Percentiles rank a stretch among this genome's conserved stretches.
Evolutionary conservation across 92 coral and sea anemone genomes (phyloP).

Genomic region (Montipora capitata): DNA sequence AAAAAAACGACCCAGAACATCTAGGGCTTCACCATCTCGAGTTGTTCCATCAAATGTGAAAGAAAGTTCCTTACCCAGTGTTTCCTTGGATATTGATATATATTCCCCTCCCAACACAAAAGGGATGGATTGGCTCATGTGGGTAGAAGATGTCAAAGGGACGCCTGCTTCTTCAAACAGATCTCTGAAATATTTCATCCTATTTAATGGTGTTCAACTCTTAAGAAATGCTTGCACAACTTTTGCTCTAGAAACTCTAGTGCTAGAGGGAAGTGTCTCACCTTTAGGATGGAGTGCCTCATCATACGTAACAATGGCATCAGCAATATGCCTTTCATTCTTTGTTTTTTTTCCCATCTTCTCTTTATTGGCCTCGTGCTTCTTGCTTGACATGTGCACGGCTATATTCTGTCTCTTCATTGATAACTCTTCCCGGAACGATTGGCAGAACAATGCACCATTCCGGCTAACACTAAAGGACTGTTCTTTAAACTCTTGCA

Average conservation of each 20-base stretch:
- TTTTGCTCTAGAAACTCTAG: slow-evolving; percentile 57
- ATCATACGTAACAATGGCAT: slow-evolving; percentile 52
- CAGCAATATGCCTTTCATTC: slow-evolving; percentile 55
- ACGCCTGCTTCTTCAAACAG: slow-evolving; percentile 50
- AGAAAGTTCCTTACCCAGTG: slow-evolving; percentile 48
- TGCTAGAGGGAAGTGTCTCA: slow-evolving; percentile 44
- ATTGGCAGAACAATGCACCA: slow-evolving; percentile 49
- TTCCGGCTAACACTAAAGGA: not conserved
- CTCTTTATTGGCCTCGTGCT: slow-evolving; percentile 53
- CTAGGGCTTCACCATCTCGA: slow-evolving; percentile 49
- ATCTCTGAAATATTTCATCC: slow-evolving; percentile 51
- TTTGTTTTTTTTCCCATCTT: slow-evolving; percentile 32
- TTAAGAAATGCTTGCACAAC: slow-evolving; percentile 52
- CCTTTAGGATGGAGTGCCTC: slow-evolving; percentile 63
- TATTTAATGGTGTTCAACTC: slow-evolving; percentile 53
- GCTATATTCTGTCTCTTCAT: slow-evolving; percentile 40
- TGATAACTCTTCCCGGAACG: slow-evolving; percentile 50
- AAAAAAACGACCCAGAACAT: slow-evolving; percentile 30
- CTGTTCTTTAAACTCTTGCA: too few relatives aligned
- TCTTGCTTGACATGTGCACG: slow-evolving; percentile 54
- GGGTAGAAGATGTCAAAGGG: slow-evolving; percentile 19
- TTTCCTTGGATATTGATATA: slow-evolving; percentile 38
- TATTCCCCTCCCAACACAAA: slow-evolving; percentile 47
- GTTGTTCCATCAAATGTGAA: slow-evolving; percentile 57
- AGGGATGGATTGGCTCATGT: slow-evolving; percentile 47